phyloP scores from a whole-genome alignment of 1,140 invertebrate species.

The Brachionus rotundiformis region DNA sequence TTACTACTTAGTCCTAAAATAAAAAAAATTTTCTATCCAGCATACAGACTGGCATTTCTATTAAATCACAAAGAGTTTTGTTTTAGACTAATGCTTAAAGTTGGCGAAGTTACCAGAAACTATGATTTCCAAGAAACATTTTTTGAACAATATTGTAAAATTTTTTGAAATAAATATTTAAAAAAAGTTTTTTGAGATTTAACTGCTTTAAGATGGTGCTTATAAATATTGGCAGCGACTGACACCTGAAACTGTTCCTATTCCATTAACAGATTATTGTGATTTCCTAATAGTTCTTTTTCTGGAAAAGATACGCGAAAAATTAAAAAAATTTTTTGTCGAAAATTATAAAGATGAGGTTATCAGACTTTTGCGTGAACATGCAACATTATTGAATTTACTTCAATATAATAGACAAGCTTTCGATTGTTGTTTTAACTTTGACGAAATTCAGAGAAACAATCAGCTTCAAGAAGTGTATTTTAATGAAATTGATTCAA shows the following conservation, averaged over 20 bases:
- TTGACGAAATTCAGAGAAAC: not conserved
- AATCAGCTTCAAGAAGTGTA: not conserved
- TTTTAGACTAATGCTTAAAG: not conserved
- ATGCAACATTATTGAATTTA: slow-evolving; percentile 8
- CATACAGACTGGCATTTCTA: not conserved
- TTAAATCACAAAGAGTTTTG: not conserved
- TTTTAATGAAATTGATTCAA: slow-evolving; percentile 5
- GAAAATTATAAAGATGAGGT: slow-evolving; percentile 4
- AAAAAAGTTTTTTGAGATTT: not conserved
- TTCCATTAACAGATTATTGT: not conserved
- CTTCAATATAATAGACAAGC: not conserved
- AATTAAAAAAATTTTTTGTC: not conserved
- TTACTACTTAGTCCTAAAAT: not conserved
- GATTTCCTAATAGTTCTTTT: not conserved
- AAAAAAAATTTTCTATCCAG: not conserved
- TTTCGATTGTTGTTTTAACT: slow-evolving; percentile 3
- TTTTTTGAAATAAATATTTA: not conserved
- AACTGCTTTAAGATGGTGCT: not conserved
- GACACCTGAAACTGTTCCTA: slow-evolving; percentile 11
- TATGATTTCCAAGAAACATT: not conserved
- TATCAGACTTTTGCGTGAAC: not conserved
- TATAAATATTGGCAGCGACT: slow-evolving; percentile 28
- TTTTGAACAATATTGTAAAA: slow-evolving; percentile 10
- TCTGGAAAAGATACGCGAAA: not conserved
- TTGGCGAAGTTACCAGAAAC: not conserved